Evolutionary conservation across 2,888 invertebrate genomes (phyloP).

Genomic region (Rhagonycha fulva): DNA sequence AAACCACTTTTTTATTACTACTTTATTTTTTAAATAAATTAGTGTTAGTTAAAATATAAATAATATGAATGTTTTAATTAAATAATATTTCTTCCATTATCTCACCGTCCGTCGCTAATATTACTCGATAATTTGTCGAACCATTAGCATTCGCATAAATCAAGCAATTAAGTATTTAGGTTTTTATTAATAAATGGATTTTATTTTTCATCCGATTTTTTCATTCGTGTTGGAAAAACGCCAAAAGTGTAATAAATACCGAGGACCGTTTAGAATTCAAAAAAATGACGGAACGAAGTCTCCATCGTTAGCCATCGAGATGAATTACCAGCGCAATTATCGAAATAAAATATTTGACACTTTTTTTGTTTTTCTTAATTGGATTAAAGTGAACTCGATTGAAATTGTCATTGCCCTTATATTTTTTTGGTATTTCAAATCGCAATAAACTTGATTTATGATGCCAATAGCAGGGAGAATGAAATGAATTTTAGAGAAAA

Average conservation of each 20-base stretch:
- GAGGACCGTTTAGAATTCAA: background rate
- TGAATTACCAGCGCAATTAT: background rate
- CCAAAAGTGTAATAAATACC: background rate
- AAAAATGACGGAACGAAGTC: background rate
- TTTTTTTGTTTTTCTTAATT: background rate
- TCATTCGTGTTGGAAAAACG: background rate
- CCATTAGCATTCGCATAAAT: slow-evolving; percentile 1
- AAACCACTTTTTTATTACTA: background rate
- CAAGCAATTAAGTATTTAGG: background rate
- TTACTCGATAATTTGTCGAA: background rate
- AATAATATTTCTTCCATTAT: slow-evolving; percentile 5
- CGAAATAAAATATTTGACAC: background rate
- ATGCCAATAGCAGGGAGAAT: background rate
- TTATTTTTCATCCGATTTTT: background rate
- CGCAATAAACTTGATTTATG: background rate
- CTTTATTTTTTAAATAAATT: background rate
- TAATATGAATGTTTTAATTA: slow-evolving; percentile 3
- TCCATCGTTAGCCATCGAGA: background rate
- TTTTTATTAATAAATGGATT: background rate
- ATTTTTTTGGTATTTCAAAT: background rate
- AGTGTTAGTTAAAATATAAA: background rate
- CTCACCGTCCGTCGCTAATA: background rate
- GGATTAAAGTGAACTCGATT: background rate
- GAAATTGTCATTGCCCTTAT: background rate
- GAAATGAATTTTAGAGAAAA: background rate